phyloP scores from a whole-genome alignment of 2,113 vertebrate genomes.

The Hyaena hyaena region DNA sequence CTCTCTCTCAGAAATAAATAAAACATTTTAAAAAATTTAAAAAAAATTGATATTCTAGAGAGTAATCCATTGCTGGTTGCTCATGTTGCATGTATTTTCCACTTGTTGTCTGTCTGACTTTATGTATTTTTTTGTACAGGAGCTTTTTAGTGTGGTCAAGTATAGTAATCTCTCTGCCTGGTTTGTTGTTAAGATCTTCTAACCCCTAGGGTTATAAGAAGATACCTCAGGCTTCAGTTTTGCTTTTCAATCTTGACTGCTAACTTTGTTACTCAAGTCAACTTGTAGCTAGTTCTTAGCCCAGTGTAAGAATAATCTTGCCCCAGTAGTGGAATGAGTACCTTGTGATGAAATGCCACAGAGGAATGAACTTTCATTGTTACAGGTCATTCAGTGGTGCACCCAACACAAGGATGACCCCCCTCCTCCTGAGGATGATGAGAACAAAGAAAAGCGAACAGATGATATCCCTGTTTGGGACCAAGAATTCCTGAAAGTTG shows the following conservation, averaged over 20 bases:
- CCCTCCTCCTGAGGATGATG: constrained; percentile 98
- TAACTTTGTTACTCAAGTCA: constrained; percentile 4
- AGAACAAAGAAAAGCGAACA: constrained; percentile 99
- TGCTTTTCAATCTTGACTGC: constrained; percentile 11
- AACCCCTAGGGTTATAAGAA: neutral
- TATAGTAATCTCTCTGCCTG: neutral
- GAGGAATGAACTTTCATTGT: constrained; percentile 48
- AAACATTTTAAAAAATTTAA: too few species aligned
- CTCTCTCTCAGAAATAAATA: too few species aligned
- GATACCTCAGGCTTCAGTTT: constrained; percentile 30
- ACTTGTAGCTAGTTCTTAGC: neutral
- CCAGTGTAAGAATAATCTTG: neutral
- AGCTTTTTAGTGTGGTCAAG: constrained; percentile 34
- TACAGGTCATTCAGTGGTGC: constrained; percentile 99
- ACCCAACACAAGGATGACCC: constrained; percentile 99
- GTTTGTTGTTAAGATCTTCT: constrained; percentile 1
- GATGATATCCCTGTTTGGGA: constrained; percentile 99
- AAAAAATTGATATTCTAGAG: neutral
- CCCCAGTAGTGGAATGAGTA: constrained; percentile 11
- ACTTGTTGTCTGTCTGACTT: neutral
- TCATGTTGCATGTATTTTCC: neutral
- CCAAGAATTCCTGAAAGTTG: constrained; percentile 99
- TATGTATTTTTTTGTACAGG: neutral
- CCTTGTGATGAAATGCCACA: neutral
- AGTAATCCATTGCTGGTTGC: neutral